Evolutionary conservation across 2,113 vertebrate genomes (phyloP).

Genomic region (Gobiocypris rarus): DNA sequence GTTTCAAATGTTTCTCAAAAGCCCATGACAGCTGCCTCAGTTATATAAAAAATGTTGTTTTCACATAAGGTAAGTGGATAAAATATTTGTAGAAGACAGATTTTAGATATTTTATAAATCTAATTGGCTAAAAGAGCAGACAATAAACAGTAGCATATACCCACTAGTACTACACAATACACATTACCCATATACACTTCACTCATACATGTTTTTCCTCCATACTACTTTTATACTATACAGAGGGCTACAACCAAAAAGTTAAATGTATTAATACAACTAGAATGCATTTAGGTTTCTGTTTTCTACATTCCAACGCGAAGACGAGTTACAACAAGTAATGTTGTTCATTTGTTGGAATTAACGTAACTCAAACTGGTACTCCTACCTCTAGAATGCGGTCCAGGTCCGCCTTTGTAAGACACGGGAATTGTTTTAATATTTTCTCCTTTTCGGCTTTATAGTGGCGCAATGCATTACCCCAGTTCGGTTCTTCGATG

Average conservation of each 20-base stretch:
- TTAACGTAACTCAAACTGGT: background rate
- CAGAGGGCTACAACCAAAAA: background rate
- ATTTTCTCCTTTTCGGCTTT: slow-evolving; percentile 79
- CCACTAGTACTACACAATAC: background rate
- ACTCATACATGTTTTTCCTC: background rate
- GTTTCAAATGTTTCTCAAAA: background rate
- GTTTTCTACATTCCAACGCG: background rate
- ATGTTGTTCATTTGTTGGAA: background rate
- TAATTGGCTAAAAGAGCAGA: background rate
- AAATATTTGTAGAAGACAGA: background rate
- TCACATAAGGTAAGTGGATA: background rate
- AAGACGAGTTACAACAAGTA: background rate
- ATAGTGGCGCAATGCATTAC: slow-evolving; percentile 80
- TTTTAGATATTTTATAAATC: background rate
- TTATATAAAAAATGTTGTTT: background rate
- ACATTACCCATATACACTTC: background rate
- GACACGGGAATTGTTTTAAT: slow-evolving; percentile 86
- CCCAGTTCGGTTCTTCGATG: slow-evolving; percentile 94
- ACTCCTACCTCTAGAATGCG: slow-evolving; percentile 87
- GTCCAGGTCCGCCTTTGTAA: slow-evolving; percentile 85
- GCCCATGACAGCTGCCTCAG: background rate
- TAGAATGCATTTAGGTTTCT: background rate
- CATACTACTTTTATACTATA: background rate
- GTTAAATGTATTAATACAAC: background rate
- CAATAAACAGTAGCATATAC: background rate